Evolutionary conservation across 2,797 vertebrate genomes (phyloP).

Genomic region (Gadopsis bispinosus): DNA sequence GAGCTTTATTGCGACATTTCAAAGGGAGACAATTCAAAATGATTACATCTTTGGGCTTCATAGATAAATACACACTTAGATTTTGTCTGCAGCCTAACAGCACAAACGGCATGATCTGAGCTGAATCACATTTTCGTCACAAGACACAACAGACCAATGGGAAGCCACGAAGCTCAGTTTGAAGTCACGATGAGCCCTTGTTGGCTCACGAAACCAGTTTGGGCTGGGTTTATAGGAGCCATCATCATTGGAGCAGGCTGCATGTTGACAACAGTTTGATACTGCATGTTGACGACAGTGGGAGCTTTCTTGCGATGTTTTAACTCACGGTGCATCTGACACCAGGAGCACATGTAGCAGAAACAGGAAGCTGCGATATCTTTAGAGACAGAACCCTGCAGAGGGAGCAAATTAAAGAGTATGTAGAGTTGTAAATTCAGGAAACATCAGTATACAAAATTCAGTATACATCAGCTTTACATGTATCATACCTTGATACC

Average conservation of each 20-base stretch:
- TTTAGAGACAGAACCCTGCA: constrained; percentile 74
- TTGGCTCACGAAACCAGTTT: background rate
- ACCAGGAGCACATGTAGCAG: constrained; percentile 75
- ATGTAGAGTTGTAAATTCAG: background rate
- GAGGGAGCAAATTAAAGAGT: background rate
- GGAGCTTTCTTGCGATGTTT: background rate
- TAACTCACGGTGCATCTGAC: constrained; percentile 80
- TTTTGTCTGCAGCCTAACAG: no score
- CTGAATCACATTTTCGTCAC: no score
- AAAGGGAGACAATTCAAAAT: background rate
- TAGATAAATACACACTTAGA: background rate
- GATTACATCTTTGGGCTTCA: background rate
- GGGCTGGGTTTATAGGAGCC: background rate
- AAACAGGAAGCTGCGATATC: constrained; percentile 69
- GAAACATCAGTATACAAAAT: background rate
- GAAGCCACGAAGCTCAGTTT: background rate
- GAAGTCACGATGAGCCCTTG: fast-evolving
- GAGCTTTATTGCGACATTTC: no score
- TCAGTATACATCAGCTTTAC: background rate
- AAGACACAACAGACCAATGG: background rate
- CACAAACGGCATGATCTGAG: background rate
- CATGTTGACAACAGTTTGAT: background rate
- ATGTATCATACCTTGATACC: constrained; percentile 54
- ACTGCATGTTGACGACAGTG: background rate
- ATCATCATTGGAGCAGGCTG: constrained; percentile 23